These are phyloP conservation scores for Lypha dubia DNA, from an alignment of 2,888 invertebrate species.

Conservation along the genomic window DNA sequence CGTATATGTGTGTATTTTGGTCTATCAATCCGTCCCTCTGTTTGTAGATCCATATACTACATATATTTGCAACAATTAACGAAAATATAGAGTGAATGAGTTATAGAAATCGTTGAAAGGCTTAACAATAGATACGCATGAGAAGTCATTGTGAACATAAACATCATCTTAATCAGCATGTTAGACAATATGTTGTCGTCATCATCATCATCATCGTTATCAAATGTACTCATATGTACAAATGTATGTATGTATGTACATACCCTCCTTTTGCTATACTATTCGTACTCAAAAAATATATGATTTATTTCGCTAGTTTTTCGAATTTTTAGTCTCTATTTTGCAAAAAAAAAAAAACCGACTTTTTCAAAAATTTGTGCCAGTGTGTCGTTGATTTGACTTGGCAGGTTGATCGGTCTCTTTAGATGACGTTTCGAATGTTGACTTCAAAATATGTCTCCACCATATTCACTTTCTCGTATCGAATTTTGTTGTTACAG, in stretches of 20 bases:
- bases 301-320: background rate
- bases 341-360: slow-evolving; percentile 9
- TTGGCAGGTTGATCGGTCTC: slow-evolving; percentile 34
- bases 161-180: slow-evolving; percentile 23
- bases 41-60: slow-evolving; percentile 8
- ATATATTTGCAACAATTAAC: slow-evolving; percentile 37
- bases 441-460: slow-evolving; percentile 32
- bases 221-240: slow-evolving; percentile 22
- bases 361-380: slow-evolving; percentile 29
- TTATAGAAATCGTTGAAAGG: slow-evolving; percentile 44
- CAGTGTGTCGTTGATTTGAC: slow-evolving; percentile 35
- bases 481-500: slow-evolving; percentile 14
- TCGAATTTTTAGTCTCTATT: background rate
- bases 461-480: slow-evolving; percentile 52
- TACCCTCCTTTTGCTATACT: background rate
- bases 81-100: slow-evolving; percentile 34
- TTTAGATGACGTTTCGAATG: slow-evolving; percentile 40
- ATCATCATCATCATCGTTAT: slow-evolving; percentile 15
- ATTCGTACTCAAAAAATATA: background rate
- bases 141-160: slow-evolving; percentile 40
- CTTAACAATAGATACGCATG: slow-evolving; percentile 63
- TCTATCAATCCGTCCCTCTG: slow-evolving; percentile 5
- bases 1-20: background rate
- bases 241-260: too few relatives aligned
- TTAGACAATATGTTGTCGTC: background rate